Percentiles rank a stretch among this genome's conserved stretches.
phyloP scores from a whole-genome alignment of 1,140 invertebrate genomes.

The Bombus pyrosoma region DNA sequence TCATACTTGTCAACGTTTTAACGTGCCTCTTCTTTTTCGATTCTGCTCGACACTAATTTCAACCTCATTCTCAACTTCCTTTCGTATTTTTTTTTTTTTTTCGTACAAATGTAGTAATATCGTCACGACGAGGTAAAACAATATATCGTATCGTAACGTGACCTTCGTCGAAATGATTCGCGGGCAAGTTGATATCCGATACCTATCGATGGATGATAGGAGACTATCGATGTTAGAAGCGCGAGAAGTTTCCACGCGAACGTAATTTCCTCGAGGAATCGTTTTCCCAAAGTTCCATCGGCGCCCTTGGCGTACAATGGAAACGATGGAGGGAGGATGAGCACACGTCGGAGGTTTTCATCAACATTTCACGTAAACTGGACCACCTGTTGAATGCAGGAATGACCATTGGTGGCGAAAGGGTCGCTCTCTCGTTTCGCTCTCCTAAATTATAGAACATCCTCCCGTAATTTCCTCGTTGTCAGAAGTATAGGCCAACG shows the following conservation, averaged over 20 bases:
- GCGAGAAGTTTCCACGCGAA: background rate
- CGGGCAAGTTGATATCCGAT: background rate
- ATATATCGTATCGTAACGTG: background rate
- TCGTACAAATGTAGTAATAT: background rate
- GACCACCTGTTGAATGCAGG: slow-evolving; percentile 73
- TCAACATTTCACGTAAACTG: slow-evolving; percentile 70
- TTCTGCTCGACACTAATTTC: background rate
- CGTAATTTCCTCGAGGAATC: slow-evolving; percentile 14
- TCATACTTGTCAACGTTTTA: background rate
- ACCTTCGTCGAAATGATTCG: background rate
- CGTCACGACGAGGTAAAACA: no score
- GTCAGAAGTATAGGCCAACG: slow-evolving; percentile 50
- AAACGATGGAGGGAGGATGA: background rate
- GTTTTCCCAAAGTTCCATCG: slow-evolving; percentile 14
- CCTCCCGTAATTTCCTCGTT: slow-evolving; percentile 60
- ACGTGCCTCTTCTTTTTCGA: no score
- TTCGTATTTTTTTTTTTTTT: background rate
- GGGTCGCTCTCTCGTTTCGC: slow-evolving; percentile 61
- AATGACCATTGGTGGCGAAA: slow-evolving; percentile 72
- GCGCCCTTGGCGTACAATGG: slow-evolving; percentile 15
- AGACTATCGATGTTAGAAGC: background rate
- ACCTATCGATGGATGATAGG: background rate
- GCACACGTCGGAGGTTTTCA: slow-evolving; percentile 60
- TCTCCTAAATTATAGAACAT: slow-evolving; percentile 72
- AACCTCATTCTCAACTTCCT: background rate